These are phyloP conservation scores for Gastrophysa polygoni DNA, from an alignment of 2,888 invertebrate species.

Conservation along the genomic window DNA sequence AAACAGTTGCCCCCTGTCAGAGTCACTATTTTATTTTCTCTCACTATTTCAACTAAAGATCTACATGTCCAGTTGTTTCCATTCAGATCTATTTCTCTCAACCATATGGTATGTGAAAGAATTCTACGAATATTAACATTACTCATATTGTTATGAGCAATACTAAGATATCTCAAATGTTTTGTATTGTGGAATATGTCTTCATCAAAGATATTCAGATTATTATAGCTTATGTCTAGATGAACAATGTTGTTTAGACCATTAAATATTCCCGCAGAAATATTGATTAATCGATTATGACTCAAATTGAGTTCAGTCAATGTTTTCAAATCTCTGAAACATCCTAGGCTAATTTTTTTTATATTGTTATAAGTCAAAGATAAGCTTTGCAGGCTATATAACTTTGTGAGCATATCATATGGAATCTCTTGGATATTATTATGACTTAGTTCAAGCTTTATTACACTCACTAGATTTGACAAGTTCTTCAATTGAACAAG, in stretches of 20 bases:
- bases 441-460: conserved; percentile 21
- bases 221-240: conserved; percentile 26
- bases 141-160: conserved; percentile 27
- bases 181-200: conserved; percentile 28
- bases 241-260: conserved; percentile 16
- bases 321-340: conserved; percentile 21
- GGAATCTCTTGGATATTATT: conserved; percentile 21
- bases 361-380: conserved; percentile 21
- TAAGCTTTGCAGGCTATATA: conserved; percentile 11
- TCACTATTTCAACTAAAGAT: conserved; percentile 13
- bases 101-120: conserved; percentile 15
- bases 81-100: conserved; percentile 22
- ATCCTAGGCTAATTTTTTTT: conserved; percentile 21
- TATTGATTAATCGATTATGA: conserved; percentile 17
- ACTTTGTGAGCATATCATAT: conserved; percentile 17
- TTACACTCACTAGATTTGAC: conserved; percentile 1
- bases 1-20: conserved; percentile 16
- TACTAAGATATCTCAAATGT: conserved; percentile 16
- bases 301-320: conserved; percentile 23
- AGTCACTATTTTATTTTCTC: conserved; percentile 10
- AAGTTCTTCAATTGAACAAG: conserved; percentile 20
- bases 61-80: conserved; percentile 30
- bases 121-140: conserved; percentile 22
- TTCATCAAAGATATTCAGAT: conserved; percentile 21
- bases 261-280: conserved; percentile 18